A percentile compares a stretch with the other conserved stretches of the same genome.
phyloP scores from a whole-genome alignment of 1,140 invertebrate genomes.

The Meloidogyne floridensis region DNA sequence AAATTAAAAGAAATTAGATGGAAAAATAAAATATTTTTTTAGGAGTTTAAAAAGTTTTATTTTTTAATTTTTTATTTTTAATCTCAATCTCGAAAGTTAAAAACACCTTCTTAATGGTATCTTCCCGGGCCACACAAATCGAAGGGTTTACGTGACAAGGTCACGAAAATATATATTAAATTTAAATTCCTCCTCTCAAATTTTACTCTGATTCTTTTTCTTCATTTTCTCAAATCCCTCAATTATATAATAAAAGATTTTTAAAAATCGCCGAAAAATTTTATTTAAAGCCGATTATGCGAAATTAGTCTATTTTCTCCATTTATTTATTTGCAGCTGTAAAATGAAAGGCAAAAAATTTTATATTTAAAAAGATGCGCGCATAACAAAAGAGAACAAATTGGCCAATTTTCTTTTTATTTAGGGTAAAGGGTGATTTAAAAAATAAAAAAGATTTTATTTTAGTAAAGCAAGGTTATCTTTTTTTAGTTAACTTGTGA shows the following conservation, averaged over 20 bases:
- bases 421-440: not conserved
- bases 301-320: not conserved
- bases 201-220: not conserved
- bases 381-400: conserved; percentile 3
- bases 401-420: not conserved
- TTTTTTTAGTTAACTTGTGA: too few relatives aligned
- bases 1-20: conserved; percentile 30
- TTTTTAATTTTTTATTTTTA: too few relatives aligned
- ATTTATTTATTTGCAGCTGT: conserved; percentile 6
- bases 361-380: not conserved
- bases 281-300: conserved; percentile 4
- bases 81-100: too few relatives aligned
- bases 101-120: too few relatives aligned
- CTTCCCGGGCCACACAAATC: too few relatives aligned
- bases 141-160: not conserved
- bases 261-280: not conserved
- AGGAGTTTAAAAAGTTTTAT: not conserved
- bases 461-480: not conserved
- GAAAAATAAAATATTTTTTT: not conserved
- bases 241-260: not conserved
- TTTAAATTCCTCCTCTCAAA: too few relatives aligned
- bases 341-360: not conserved
- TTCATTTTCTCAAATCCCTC: not conserved
- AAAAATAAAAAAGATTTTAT: not conserved
- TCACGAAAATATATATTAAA: too few relatives aligned